Evolutionary conservation across 2,888 invertebrate species (phyloP).

Genomic region (Tachina lurida): DNA sequence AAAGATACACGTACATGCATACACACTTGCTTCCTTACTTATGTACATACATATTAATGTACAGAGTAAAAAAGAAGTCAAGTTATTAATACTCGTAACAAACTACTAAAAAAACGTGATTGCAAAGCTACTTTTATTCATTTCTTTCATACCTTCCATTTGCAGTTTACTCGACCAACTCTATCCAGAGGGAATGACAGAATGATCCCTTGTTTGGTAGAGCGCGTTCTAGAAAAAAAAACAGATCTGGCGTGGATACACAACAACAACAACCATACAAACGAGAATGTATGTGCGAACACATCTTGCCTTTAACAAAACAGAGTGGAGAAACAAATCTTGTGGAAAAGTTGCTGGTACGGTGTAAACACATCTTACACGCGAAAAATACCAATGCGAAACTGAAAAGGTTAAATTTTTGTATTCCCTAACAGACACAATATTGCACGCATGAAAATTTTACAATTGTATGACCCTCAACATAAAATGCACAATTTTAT

Average conservation of each 20-base stretch:
- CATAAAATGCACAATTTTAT: too few species aligned
- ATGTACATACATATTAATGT: neutral
- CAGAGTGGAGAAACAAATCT: slow-evolving; percentile 6
- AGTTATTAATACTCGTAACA: slow-evolving; percentile 58
- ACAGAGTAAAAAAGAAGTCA: slow-evolving; percentile 25
- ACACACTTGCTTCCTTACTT: neutral
- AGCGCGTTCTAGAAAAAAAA: slow-evolving; percentile 27
- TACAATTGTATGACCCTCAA: too few species aligned
- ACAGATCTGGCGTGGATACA: slow-evolving; percentile 17
- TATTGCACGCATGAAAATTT: too few species aligned
- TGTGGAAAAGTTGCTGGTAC: slow-evolving; percentile 11
- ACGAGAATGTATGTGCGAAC: neutral
- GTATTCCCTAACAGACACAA: too few species aligned
- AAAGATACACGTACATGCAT: neutral
- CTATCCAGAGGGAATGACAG: slow-evolving; percentile 36
- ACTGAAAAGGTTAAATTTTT: neutral
- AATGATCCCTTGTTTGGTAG: slow-evolving; percentile 12
- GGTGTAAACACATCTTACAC: neutral
- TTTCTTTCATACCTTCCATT: slow-evolving; percentile 19
- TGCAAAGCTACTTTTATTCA: slow-evolving; percentile 27
- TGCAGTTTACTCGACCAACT: slow-evolving; percentile 27
- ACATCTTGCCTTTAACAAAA: neutral
- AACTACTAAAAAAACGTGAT: slow-evolving; percentile 24
- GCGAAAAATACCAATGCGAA: neutral
- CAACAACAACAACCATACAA: neutral